Evolutionary conservation across 2,888 invertebrate genomes (phyloP), one percentile per base, ranked within the genome.

Genomic region (Sarcophaga caerulescens): DNA sequence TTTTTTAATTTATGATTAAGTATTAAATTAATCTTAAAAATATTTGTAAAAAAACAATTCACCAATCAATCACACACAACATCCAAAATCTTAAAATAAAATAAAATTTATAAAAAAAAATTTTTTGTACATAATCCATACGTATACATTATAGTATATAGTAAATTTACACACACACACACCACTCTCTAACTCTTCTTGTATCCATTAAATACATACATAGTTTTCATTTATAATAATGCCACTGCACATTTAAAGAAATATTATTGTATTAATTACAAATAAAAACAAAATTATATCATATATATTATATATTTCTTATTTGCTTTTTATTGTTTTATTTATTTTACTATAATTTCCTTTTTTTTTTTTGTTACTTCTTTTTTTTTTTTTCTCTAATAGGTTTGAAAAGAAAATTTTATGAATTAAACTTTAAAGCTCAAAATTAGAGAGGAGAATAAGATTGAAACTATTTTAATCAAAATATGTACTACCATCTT

Each of bases 191-290:
- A 52, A 52, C 77, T 86, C 62, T 84, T 77, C 74, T 81, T 77
- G 80, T 86, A 75, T 69, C 69, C 80, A 81, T 66, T 73, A 60
- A 21, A 82, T 85, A 59, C 69, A 75, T 76, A 73, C 52, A 74
- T 73, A 85, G 85, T 85, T 83, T 84, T 82, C 85, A 85, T 85
- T 84, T 86, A 83, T 75, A 12, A 83, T 75, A 12, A 81, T 63
- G 79, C 73, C 63, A 75, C 78, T 69, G 83, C 83, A 86, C 83
- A 86, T 86, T 76, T 76, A 78, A 86, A 74, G 57, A 85, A 76
- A 82, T 65, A 76, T 65, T 63, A 85, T 82, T 85, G 78, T 85
- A 85, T 82, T 70, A 82, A 85, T 85, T 85, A 80, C 76, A 85
- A 77, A 85, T 81, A 74, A 82, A 76, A 75, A 81, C 25, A 62